These are phyloP conservation scores for Fragum sueziense DNA, from an alignment of 2,888 invertebrate genomes.

Conservation along the genomic window DNA sequence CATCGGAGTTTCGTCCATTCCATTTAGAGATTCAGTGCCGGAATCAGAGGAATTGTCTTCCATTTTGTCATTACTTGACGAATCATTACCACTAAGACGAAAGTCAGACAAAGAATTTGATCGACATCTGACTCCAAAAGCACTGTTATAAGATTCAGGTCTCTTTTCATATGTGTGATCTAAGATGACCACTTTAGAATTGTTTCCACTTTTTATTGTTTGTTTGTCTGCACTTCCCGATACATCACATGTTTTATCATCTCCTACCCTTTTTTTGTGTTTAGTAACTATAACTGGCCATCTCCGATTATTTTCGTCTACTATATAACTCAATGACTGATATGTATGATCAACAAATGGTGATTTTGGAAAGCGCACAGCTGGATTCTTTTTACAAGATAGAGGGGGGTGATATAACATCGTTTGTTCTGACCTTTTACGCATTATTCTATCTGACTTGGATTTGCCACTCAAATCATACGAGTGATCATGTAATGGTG, in stretches of 20 bases:
- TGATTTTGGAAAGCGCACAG: slow-evolving; percentile 36
- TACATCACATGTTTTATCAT: no score
- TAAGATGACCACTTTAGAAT: neutral
- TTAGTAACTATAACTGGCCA: no score
- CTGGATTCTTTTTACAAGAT: neutral
- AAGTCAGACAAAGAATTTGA: slow-evolving; percentile 11
- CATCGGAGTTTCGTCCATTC: slow-evolving; percentile 26
- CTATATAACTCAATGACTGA: no score
- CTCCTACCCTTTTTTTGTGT: no score
- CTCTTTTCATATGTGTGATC: slow-evolving; percentile 52
- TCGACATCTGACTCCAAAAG: neutral
- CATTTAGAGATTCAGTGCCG: slow-evolving; percentile 57
- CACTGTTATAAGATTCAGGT: slow-evolving; percentile 11
- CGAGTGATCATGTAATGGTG: slow-evolving; percentile 42
- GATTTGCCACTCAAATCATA: slow-evolving; percentile 31
- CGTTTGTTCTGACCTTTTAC: no score
- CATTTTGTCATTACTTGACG: slow-evolving; percentile 3
- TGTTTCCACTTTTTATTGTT: no score
- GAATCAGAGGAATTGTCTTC: slow-evolving; percentile 40
- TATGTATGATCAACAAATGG: slow-evolving; percentile 59
- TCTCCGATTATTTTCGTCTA: no score
- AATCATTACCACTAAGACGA: neutral
- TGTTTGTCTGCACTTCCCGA: no score
- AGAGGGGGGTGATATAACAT: neutral
- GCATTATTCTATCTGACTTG: no score